Evolutionary conservation across 1,140 invertebrate species (phyloP), one percentile per base, ranked within the genome.

Genomic region (Neomicropteryx cornuta): DNA sequence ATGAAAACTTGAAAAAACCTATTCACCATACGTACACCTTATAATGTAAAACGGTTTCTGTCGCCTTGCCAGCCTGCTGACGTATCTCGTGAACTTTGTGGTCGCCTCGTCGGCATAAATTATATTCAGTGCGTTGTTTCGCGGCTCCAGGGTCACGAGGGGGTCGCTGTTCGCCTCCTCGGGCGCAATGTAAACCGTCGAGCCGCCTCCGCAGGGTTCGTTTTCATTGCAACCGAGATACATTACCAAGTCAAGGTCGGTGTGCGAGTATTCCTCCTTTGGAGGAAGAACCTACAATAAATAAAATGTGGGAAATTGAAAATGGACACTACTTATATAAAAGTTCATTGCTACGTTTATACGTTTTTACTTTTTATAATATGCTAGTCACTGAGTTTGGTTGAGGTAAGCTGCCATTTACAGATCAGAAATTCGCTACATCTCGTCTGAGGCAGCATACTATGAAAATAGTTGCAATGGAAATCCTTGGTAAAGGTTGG

Each of bases 71-170:
- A 70, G 60, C 43, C 66, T 60, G 52, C 67, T 70, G n/a, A 79
- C 55, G 55, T 80, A 79, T 51, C 74, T 77, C 33, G 75, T 73
- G 56, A 78, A 68, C 45, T 75, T 70, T 21, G 72, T 71, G 18
- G 74, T 73, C 42, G 72, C 75, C 8, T 59, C 49, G 44, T 70
- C 70, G 41, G 74, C 76, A 54, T 79, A 83, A 18, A 82, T 73
- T n/a, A 83, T 61, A 51, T 70, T 77, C 5, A 83, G 55, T 35
- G 72, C 67, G 62, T 83, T 83, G 53, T 76, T 66, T 22, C 64
- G 55, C 2, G 71, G 63, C 43, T 59, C 70, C 42, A 77, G 56
- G 2, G 68, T 72, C 13, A 77, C 61, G 5, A 68, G 48, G 13
- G 66, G 51, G 3, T 42, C 45, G 2, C 33, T 31, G 32, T 45